Evolutionary conservation across 1,140 invertebrate genomes (phyloP).

Genomic region (Leptoteleia sp.): DNA sequence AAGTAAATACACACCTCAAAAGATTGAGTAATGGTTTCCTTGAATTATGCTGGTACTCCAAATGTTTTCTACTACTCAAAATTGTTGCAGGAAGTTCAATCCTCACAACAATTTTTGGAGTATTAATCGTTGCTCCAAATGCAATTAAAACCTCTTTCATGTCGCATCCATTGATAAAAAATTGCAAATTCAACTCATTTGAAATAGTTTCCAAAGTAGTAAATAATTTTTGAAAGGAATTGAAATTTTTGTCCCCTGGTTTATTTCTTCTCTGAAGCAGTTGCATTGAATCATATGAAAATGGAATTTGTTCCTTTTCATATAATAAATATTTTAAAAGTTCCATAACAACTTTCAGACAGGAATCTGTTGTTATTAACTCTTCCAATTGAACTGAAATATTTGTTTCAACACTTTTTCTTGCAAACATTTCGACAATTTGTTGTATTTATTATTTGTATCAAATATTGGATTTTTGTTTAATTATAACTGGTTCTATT

Average conservation of each 20-base stretch:
- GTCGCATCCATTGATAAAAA: slow-evolving; percentile 69
- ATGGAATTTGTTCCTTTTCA: slow-evolving; percentile 78
- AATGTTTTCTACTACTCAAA: slow-evolving; percentile 72
- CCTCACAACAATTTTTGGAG: slow-evolving; percentile 74
- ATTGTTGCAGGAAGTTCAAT: slow-evolving; percentile 73
- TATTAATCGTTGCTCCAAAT: slow-evolving; percentile 75
- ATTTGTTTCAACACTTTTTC: slow-evolving; percentile 63
- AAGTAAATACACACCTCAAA: slow-evolving; percentile 71
- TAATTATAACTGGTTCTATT: no score
- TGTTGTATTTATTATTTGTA: no score
- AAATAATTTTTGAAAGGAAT: slow-evolving; percentile 68
- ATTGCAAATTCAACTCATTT: slow-evolving; percentile 71
- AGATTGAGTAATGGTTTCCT: slow-evolving; percentile 74
- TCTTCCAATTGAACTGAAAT: slow-evolving; percentile 75
- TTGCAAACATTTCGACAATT: slow-evolving; percentile 70
- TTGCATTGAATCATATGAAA: slow-evolving; percentile 73
- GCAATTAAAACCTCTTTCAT: slow-evolving; percentile 74
- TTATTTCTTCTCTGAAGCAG: slow-evolving; percentile 68
- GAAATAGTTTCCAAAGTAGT: slow-evolving; percentile 69
- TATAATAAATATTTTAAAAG: slow-evolving; percentile 78
- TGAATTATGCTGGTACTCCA: slow-evolving; percentile 71
- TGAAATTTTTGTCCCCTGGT: slow-evolving; percentile 70
- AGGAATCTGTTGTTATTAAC: slow-evolving; percentile 73
- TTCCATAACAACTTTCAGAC: slow-evolving; percentile 74
- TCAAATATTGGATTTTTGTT: no score